Conservation (phyloP, 2,797 vertebrate species). For the Macrochelys suwanniensis region DNA sequence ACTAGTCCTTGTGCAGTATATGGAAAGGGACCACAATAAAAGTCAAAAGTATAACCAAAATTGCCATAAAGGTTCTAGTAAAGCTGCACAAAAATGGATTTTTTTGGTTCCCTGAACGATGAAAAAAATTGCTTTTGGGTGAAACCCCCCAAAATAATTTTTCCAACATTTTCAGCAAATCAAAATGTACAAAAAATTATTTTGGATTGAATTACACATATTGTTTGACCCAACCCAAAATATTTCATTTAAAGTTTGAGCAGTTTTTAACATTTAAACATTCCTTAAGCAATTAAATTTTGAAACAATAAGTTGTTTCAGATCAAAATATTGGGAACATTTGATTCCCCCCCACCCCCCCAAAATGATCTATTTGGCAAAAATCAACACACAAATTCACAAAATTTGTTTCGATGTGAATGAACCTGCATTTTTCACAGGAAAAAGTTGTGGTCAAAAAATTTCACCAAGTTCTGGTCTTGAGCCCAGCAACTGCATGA, state of each 20-base stretch:
- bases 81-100: not conserved
- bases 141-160: not conserved
- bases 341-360: not conserved
- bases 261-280: not conserved
- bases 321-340: not conserved
- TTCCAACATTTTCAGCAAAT: not conserved
- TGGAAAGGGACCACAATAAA: not conserved
- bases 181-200: not conserved
- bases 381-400: not conserved
- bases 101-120: not conserved
- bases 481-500: not conserved
- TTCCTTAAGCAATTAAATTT: not conserved
- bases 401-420: not conserved
- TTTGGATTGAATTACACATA: too few relatives aligned
- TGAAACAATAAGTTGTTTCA: not conserved
- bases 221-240: not conserved
- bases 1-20: not conserved
- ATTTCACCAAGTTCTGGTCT: not conserved
- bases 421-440: not conserved
- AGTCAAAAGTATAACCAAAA: not conserved
- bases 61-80: not conserved
- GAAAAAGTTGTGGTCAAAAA: not conserved
- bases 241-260: not conserved
- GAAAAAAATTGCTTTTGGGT: not conserved
- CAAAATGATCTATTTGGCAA: not conserved